Evolutionary conservation across 2,113 vertebrate species (phyloP), one percentile per base, ranked within the genome.

Genomic region (Symphodus melops): DNA sequence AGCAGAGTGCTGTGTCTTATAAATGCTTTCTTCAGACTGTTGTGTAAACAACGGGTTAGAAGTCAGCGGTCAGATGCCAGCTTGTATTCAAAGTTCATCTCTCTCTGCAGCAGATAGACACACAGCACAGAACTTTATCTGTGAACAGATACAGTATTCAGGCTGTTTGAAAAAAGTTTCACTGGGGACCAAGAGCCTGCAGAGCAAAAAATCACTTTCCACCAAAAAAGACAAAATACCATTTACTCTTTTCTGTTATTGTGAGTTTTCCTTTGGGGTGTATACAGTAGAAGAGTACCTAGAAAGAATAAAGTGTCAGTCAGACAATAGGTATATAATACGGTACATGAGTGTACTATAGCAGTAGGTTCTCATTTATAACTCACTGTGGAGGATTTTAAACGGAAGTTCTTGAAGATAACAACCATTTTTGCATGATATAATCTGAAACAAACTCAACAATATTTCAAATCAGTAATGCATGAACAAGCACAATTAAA

Each of bases 121-220:
- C 12, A 41, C 6, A 54, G 36, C 7, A 36, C 20, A 39, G 42
- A 13, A 4, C 20, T 70, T 53, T 69, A 54, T n/a, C n/a, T n/a
- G n/a, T 79, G 21, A 56, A n/a, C 68, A 59, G 42, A 33, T 19
- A 67, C 36, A 72, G n/a, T 44, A 52, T 74, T 54, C 12, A 64
- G 55, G 37, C 28, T 13, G 48, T 55, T 63, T 20, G 48, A 58
- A 55, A 59, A 48, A 68, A 36, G 36, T 21, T 76, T 8, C 41
- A 36, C 20, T 25, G 10, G 72, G 39, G 56, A 78, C 8, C 19
- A 37, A 49, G 21, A 42, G 21, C 19, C 19, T 41, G 49, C 11
- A 71, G 51, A 76, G 42, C 25, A 76, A 23, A 73, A 46, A 68
- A 69, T 59, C 37, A 54, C 41, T 79, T 77, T 52, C 17, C 17